phyloP scores from a whole-genome alignment of 2,113 vertebrate genomes.

The Chitala chitala region DNA sequence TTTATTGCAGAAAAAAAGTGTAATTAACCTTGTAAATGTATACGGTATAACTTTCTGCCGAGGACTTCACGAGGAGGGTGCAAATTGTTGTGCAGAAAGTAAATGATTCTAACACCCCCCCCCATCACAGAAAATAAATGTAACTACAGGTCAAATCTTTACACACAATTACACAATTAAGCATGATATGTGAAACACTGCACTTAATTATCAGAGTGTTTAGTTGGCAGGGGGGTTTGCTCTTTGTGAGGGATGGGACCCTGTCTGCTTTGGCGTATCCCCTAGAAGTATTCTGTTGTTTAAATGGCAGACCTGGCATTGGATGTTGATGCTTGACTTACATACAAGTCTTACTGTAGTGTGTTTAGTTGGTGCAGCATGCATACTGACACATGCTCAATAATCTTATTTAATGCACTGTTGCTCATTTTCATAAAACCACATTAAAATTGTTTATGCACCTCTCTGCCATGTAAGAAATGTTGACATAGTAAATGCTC shows the following conservation, averaged over 20 bases:
- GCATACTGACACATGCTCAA: no score
- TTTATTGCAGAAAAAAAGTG: conserved; percentile 23
- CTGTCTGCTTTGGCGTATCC: no score
- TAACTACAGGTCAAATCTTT: conserved; percentile 18
- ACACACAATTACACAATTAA: conserved; percentile 21
- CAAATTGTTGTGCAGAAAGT: conserved; percentile 27
- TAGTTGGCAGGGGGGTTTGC: background rate
- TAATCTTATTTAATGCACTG: background rate
- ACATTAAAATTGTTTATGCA: background rate
- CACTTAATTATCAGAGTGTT: conserved; percentile 15
- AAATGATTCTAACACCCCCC: background rate
- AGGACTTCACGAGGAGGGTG: background rate
- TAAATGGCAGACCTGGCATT: no score
- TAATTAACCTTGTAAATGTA: conserved; percentile 24
- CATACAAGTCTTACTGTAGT: background rate
- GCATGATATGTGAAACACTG: conserved; percentile 22
- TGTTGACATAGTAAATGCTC: no score
- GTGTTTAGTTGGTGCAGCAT: no score
- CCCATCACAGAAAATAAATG: background rate
- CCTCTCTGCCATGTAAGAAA: no score
- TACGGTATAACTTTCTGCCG: background rate
- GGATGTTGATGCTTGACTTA: no score
- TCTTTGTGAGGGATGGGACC: background rate
- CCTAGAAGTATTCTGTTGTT: no score
- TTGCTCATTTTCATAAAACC: background rate